These are phyloP conservation scores for Plodia interpunctella DNA, from an alignment of 1,140 invertebrate genomes.

Conservation along the genomic window DNA sequence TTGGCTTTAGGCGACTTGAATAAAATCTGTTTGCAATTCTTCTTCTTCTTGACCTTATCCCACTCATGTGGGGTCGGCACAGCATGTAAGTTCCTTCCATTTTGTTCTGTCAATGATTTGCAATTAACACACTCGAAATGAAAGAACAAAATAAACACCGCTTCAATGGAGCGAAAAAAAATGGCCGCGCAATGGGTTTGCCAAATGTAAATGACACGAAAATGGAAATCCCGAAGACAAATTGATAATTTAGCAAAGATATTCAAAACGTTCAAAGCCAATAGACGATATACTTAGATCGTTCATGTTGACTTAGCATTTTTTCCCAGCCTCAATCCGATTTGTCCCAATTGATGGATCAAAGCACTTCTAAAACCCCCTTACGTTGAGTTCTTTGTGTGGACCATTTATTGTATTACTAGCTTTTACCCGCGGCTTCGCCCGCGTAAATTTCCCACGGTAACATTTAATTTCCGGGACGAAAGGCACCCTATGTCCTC, in stretches of 20 bases:
- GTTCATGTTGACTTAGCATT: background rate
- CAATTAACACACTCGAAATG: no score
- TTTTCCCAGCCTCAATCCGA: background rate
- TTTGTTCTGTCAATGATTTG: no score
- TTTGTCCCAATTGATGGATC: background rate
- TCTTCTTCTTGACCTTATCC: no score
- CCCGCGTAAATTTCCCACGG: no score
- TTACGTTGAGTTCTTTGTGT: background rate
- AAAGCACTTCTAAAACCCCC: background rate
- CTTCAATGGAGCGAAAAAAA: background rate
- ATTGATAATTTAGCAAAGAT: background rate
- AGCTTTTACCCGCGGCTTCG: no score
- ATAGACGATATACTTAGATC: background rate
- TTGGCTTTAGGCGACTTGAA: no score
- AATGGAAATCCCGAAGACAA: background rate
- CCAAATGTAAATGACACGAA: background rate
- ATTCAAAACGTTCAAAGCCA: background rate
- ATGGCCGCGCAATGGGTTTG: background rate
- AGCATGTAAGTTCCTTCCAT: no score
- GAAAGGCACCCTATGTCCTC: no score
- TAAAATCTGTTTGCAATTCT: no score
- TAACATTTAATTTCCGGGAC: no score
- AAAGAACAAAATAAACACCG: background rate
- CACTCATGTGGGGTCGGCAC: background rate
- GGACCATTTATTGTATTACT: no score